phyloP scores from a whole-genome alignment of 1,140 invertebrate species.

The Yoshiicerus persimilis region DNA sequence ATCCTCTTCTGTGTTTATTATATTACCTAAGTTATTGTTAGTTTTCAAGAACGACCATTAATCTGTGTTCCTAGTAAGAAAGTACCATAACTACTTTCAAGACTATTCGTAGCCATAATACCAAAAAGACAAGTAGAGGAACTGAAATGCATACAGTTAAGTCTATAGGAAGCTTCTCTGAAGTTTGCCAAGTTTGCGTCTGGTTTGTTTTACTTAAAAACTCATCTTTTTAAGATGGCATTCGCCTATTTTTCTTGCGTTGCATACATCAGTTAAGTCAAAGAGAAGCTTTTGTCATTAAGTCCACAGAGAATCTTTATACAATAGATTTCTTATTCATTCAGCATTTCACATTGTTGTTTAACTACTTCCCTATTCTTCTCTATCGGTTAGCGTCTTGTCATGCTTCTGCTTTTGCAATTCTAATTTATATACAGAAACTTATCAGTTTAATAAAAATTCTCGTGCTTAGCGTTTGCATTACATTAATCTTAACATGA shows the following conservation, averaged over 20 bases:
- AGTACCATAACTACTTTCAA: no score
- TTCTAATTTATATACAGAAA: background rate
- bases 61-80: no score
- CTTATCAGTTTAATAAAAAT: no score
- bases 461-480: no score
- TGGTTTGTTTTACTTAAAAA: background rate
- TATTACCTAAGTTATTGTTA: no score
- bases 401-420: background rate
- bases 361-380: conserved; percentile 6
- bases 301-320: background rate
- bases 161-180: background rate
- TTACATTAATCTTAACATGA: background rate
- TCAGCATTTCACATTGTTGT: background rate
- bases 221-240: background rate
- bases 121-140: background rate
- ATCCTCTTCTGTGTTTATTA: no score
- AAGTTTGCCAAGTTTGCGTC: background rate
- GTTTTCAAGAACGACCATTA: no score
- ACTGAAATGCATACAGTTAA: background rate
- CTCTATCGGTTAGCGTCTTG: background rate
- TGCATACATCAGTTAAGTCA: background rate
- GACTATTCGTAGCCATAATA: background rate
- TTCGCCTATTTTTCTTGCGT: background rate
- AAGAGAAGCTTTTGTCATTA: background rate
- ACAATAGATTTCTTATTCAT: background rate